Base-by-base conservation (phyloP, 2,888 invertebrate species). In the Drosophila sordidula region DNA sequence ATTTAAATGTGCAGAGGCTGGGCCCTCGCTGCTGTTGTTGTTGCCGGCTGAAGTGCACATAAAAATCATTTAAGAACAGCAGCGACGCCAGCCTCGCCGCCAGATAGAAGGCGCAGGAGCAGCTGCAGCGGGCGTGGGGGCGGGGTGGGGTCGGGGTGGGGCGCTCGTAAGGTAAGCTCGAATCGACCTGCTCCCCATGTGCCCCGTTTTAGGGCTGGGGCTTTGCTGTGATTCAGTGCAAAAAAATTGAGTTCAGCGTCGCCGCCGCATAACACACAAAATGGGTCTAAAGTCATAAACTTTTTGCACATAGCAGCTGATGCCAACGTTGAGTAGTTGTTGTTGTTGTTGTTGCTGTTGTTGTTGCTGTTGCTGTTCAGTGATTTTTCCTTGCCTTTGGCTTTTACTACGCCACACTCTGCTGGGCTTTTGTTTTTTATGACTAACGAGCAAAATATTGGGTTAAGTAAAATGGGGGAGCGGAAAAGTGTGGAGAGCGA, bases 241-340 rank as follows among this genome's bases (percentile, higher is more conserved):
- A 66, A 65, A 77, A 74, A 80, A 80, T 80, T 87, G 82, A 82
- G 82, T 82, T 82, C 82, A 82, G 65, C 85, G 66, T 52, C 64
- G 75, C 49, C 52, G 67, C 29, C 62, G 71, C 56, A 62, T 39
- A 65, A 65, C 70, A 81, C 77, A 84, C 85, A 85, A 89, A 89
- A 89, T 89, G 85, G 85, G 89, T 89, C 89, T 89, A 89, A 89
- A 89, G 85, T 87, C 89, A 85, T 85, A 85, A 85, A 87, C 85
- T 89, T 84, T 87, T 85, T 70, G 69, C 89, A 78, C 84, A 86
- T 51, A 76, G 76, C 82, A 83, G 86, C 88, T 83, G 82, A 83
- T 83, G 88, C 82, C 83, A 85, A 65, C 65, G 75, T 72, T 56
- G 78, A 77, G 68, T 70, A 65, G 73, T 69, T 57, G 54, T 16